Percentiles rank a stretch among this genome's conserved stretches.
Conservation (phyloP, 1,140 invertebrate species). For the Drosophila subobscura region DNA sequence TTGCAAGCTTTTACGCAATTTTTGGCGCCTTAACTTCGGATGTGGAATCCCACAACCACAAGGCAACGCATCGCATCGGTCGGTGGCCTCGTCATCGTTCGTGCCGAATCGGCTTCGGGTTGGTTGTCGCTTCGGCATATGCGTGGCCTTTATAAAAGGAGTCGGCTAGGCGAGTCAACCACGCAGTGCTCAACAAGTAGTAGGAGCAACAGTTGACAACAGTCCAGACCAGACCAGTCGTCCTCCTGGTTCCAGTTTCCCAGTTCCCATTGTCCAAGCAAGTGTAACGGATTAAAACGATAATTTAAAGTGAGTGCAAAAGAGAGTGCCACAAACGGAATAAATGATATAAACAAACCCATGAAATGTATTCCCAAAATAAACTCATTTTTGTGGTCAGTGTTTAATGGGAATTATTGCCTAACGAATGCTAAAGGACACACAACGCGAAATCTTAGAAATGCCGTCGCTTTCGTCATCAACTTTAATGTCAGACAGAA, state of each 20-base stretch:
- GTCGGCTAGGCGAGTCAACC: constrained; percentile 54
- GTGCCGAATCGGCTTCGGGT: constrained; percentile 5
- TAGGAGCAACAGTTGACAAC: constrained; percentile 72
- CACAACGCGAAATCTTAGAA: constrained; percentile 65
- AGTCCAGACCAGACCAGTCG: background rate
- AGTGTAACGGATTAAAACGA: constrained; percentile 15
- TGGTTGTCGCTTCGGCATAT: constrained; percentile 14
- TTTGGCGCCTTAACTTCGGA: constrained; percentile 41
- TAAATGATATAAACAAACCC: background rate
- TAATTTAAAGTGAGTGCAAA: constrained; percentile 40
- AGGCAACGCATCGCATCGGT: background rate
- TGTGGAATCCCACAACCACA: background rate
- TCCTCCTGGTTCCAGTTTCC: background rate
- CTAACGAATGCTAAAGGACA: constrained; percentile 9
- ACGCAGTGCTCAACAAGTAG: constrained; percentile 81
- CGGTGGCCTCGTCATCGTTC: constrained; percentile 16
- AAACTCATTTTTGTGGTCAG: background rate
- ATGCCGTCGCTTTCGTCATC: constrained; percentile 67
- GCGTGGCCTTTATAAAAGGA: constrained; percentile 74
- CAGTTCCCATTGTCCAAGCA: background rate
- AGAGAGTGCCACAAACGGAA: background rate
- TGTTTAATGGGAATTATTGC: background rate
- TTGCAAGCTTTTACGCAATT: constrained; percentile 69
- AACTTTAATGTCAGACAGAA: constrained; percentile 12
- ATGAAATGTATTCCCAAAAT: background rate